A percentile compares a stretch with the other conserved stretches of the same genome.
Conservation (phyloP, 2,888 invertebrate species). For the Aleiodes testaceus region DNA sequence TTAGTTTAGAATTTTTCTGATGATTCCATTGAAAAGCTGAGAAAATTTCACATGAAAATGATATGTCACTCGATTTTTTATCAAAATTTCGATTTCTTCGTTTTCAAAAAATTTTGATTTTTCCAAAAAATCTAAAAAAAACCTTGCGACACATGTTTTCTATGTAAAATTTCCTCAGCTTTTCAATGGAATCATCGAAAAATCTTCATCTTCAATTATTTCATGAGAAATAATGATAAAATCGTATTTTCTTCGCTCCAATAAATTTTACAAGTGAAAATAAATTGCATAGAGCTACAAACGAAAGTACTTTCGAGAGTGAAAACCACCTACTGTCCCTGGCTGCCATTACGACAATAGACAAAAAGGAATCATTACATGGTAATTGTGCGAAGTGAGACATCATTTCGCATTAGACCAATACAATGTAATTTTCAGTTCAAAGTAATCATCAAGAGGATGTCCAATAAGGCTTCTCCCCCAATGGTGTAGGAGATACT, state of each 20-base stretch:
- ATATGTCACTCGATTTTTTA: no score
- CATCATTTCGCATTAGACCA: slow-evolving; percentile 14
- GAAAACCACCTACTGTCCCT: slow-evolving; percentile 34
- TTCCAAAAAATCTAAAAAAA: no score
- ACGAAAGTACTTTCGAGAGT: slow-evolving; percentile 41
- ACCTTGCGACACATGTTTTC: no score
- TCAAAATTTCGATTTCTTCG: no score
- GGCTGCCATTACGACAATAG: slow-evolving; percentile 14
- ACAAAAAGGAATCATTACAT: slow-evolving; percentile 32
- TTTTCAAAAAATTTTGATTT: no score
- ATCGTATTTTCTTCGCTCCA: background rate
- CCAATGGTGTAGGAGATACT: slow-evolving; percentile 52
- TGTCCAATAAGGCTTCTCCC: slow-evolving; percentile 32
- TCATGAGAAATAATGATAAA: no score
- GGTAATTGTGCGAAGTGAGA: slow-evolving; percentile 12
- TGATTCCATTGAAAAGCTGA: no score
- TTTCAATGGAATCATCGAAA: no score
- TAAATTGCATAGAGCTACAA: slow-evolving; percentile 30
- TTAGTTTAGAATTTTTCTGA: no score
- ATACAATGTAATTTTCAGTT: slow-evolving; percentile 33
- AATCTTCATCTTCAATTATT: no score
- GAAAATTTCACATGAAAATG: no score
- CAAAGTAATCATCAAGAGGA: slow-evolving; percentile 25
- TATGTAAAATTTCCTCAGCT: no score
- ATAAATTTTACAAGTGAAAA: slow-evolving; percentile 17